Percentiles rank a stretch among this genome's conserved stretches.
Conservation (phyloP, 2,888 invertebrate genomes). For the Drosophila kambysellisi region DNA sequence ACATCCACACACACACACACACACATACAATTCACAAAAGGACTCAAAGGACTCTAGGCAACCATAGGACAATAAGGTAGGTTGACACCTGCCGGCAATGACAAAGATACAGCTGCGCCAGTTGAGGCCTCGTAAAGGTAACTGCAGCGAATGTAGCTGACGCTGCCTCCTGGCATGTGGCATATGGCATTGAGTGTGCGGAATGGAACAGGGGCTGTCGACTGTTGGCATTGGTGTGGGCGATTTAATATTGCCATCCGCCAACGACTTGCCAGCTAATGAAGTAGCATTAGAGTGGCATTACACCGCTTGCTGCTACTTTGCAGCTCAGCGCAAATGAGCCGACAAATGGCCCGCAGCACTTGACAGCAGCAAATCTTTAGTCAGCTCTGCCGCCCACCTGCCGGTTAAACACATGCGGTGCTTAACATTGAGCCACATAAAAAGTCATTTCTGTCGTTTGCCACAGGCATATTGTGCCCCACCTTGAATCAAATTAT, state of each 20-base stretch:
- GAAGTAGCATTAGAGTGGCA: conserved; percentile 59
- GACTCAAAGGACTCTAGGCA: conserved; percentile 19
- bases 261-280: conserved; percentile 64
- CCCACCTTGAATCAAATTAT: conserved; percentile 53
- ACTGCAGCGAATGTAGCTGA: conserved; percentile 23
- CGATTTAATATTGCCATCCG: conserved; percentile 34
- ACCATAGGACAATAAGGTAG: conserved; percentile 52
- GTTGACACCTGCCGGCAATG: conserved; percentile 69
- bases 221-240: background rate
- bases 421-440: conserved; percentile 24
- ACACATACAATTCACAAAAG: conserved; percentile 3
- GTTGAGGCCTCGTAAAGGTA: conserved; percentile 50
- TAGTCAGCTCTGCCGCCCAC: conserved; percentile 4
- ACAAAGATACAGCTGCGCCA: conserved; percentile 41
- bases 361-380: conserved; percentile 19
- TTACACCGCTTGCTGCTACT: conserved; percentile 36
- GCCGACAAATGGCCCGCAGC: conserved; percentile 58
- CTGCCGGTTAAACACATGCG: conserved; percentile 28
- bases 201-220: conserved; percentile 16
- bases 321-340: conserved; percentile 56
- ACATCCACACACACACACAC: background rate
- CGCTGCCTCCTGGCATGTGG: conserved; percentile 17
- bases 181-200: conserved; percentile 9
- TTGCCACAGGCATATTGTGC: conserved; percentile 29
- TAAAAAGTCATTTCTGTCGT: conserved; percentile 47